Percentiles rank a stretch among this genome's conserved stretches.
These are phyloP conservation scores for Teleiodes luculella DNA, from an alignment of 2,888 invertebrate species.

Conservation along the genomic window DNA sequence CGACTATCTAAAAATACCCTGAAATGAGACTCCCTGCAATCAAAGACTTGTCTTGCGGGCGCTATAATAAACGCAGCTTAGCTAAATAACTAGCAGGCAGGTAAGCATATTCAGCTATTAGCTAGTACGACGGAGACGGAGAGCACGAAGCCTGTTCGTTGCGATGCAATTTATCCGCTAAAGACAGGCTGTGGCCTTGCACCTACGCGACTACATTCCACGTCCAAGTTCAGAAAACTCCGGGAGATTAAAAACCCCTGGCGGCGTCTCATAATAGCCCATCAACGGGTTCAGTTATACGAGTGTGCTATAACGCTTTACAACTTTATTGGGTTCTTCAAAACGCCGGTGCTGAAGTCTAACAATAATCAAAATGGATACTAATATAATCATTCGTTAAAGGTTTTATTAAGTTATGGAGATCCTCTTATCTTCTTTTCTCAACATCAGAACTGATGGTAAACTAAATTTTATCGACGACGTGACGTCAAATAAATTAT, in stretches of 20 bases:
- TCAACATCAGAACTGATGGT: neutral
- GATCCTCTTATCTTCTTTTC: neutral
- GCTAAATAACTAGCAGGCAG: slow-evolving; percentile 51
- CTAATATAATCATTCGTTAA: neutral
- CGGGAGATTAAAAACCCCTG: slow-evolving; percentile 50
- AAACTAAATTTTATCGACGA: slow-evolving; percentile 7
- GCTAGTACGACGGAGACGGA: slow-evolving; percentile 35
- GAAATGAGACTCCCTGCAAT: slow-evolving; percentile 16
- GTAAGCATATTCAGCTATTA: slow-evolving; percentile 64
- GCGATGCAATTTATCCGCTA: slow-evolving; percentile 68
- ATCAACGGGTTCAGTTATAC: slow-evolving; percentile 10
- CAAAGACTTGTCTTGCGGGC: slow-evolving; percentile 39
- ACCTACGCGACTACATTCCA: slow-evolving; percentile 63
- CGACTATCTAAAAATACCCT: neutral
- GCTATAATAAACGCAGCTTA: slow-evolving; percentile 50
- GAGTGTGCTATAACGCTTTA: slow-evolving; percentile 13
- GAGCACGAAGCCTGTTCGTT: slow-evolving; percentile 57
- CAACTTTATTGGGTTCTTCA: slow-evolving; percentile 8
- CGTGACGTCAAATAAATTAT: too few species aligned
- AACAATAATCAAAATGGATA: neutral
- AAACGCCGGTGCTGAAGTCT: slow-evolving; percentile 1
- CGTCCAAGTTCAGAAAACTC: slow-evolving; percentile 58
- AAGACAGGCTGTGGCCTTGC: slow-evolving; percentile 63
- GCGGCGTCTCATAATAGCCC: slow-evolving; percentile 13
- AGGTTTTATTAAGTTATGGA: neutral